A percentile compares a stretch with the other conserved stretches of the same genome.
phyloP scores from a whole-genome alignment of 2,888 invertebrate genomes.

The Cremastinae sp. region DNA sequence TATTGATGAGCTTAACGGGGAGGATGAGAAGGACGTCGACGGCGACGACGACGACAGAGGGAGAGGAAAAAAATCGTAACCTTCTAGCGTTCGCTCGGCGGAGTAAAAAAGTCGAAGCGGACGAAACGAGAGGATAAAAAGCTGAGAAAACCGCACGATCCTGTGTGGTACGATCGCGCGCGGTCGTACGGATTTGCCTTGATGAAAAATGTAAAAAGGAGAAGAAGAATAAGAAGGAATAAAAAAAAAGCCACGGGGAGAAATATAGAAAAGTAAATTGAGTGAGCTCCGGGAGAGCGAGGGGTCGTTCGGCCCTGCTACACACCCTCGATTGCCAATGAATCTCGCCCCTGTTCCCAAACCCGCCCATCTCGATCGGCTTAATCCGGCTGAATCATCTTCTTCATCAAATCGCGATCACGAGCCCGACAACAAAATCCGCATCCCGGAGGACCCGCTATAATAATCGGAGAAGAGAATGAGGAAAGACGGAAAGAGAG shows the following conservation, averaged over 20 bases:
- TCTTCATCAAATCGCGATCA: constrained; percentile 59
- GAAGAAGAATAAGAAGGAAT: too few relatives aligned
- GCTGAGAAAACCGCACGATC: constrained; percentile 44
- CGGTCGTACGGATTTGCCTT: constrained; percentile 50
- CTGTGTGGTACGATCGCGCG: constrained; percentile 17
- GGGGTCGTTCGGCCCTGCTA: constrained; percentile 17
- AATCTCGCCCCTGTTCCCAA: constrained; percentile 21
- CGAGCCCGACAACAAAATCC: constrained; percentile 49
- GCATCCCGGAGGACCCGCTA: constrained; percentile 28
- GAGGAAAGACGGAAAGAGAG: constrained; percentile 9
- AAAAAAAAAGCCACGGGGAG: too few relatives aligned
- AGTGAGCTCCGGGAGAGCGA: constrained; percentile 28
- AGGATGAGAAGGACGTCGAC: too few relatives aligned
- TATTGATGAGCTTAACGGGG: constrained; percentile 54
- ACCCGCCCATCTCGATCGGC: constrained; percentile 58
- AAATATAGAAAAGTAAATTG: constrained; percentile 44
- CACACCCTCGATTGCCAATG: constrained; percentile 35
- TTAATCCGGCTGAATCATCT: constrained; percentile 59
- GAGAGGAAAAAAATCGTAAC: constrained; percentile 27
- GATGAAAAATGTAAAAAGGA: constrained; percentile 56
- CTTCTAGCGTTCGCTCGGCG: constrained; percentile 22
- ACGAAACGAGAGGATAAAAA: constrained; percentile 12
- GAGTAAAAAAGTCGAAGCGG: constrained; percentile 5
- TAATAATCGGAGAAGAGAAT: constrained; percentile 43
- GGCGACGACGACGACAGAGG: constrained; percentile 33